Conservation (phyloP, 2,113 vertebrate genomes). For the Vidua chalybeata region DNA sequence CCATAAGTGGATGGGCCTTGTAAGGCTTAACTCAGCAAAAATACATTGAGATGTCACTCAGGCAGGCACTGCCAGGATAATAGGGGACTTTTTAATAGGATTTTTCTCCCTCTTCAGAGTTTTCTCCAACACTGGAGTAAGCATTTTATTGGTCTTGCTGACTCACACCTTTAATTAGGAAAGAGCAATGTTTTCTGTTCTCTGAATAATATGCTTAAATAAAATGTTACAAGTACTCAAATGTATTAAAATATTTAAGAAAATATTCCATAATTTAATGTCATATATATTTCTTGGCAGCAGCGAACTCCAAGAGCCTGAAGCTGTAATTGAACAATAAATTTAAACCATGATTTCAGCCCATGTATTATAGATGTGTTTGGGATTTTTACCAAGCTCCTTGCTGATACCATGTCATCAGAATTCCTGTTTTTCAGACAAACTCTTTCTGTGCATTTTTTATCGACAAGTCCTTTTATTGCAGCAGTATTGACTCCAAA, state of each 20-base stretch:
- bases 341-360: constrained; percentile 45
- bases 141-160: constrained; percentile 53
- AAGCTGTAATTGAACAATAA: constrained; percentile 62
- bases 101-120: constrained; percentile 47
- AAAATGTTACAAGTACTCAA: constrained; percentile 60
- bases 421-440: constrained; percentile 6
- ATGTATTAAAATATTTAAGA: constrained; percentile 58
- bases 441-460: not conserved
- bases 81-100: constrained; percentile 17
- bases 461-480: not conserved
- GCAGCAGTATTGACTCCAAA: not conserved
- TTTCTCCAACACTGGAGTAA: constrained; percentile 24
- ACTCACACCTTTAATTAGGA: constrained; percentile 67
- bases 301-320: constrained; percentile 30
- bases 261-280: constrained; percentile 65
- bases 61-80: constrained; percentile 11
- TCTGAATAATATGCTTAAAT: constrained; percentile 62
- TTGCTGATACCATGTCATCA: constrained; percentile 14
- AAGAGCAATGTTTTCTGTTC: constrained; percentile 64
- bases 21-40: constrained; percentile 66
- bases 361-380: constrained; percentile 57
- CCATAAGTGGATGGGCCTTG: constrained; percentile 48
- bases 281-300: constrained; percentile 66
- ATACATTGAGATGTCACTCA: constrained; percentile 48
- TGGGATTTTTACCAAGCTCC: constrained; percentile 25